These are phyloP conservation scores for Hyppa rectilinea DNA, from an alignment of 2,888 invertebrate genomes.

Conservation along the genomic window DNA sequence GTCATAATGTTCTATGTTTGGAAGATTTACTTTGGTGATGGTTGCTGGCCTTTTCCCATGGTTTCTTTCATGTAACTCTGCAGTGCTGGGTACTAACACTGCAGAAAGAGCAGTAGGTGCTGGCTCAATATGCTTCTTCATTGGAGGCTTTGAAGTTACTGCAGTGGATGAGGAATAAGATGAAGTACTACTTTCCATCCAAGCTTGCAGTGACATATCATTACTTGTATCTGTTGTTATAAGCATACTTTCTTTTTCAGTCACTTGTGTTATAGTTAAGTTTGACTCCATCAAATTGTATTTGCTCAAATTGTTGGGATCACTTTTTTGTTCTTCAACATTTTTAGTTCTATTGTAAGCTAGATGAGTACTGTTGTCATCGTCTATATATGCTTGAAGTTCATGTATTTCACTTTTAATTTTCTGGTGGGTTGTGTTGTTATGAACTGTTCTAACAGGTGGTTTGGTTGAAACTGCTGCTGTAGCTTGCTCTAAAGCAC, in stretches of 20 bases:
- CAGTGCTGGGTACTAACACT: conserved; percentile 91
- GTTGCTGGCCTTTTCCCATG: conserved; percentile 84
- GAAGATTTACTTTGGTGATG: conserved; percentile 86
- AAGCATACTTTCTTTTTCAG: conserved; percentile 84
- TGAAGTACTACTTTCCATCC: conserved; percentile 84
- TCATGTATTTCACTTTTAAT: conserved; percentile 87
- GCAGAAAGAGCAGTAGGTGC: conserved; percentile 91
- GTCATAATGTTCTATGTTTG: conserved; percentile 81
- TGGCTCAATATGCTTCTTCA: conserved; percentile 81
- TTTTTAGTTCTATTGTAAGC: conserved; percentile 87
- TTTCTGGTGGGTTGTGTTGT: conserved; percentile 82
- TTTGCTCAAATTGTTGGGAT: conserved; percentile 82
- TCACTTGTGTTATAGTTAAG: conserved; percentile 84
- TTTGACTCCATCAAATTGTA: conserved; percentile 88
- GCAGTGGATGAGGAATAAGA: conserved; percentile 74
- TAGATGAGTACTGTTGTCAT: conserved; percentile 84
- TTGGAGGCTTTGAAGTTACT: conserved; percentile 77
- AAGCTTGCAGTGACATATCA: conserved; percentile 85
- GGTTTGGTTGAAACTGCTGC: conserved; percentile 74
- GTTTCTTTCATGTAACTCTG: conserved; percentile 78
- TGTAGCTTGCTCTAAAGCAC: conserved; percentile 71
- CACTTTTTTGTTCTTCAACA: conserved; percentile 83
- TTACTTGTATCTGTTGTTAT: conserved; percentile 87
- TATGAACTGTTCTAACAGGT: conserved; percentile 74
- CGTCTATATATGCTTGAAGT: conserved; percentile 82